A percentile compares a stretch with the other conserved stretches of the same genome.
Evolutionary conservation across 2,888 invertebrate species (phyloP).

Genomic region (Epirrhoe tristata): DNA sequence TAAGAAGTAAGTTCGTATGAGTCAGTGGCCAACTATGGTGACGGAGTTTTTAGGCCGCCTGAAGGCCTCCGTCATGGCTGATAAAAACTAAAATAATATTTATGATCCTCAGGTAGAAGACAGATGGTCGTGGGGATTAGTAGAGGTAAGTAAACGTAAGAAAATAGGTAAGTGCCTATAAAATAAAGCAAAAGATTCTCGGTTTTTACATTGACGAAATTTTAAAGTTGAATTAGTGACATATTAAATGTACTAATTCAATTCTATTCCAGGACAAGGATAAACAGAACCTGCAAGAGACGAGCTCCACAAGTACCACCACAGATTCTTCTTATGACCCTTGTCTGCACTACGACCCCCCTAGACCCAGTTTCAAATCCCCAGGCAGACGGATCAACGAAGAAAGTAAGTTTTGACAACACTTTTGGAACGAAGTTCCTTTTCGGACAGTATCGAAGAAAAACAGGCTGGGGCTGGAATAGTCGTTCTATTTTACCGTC

Average conservation of each 20-base stretch:
- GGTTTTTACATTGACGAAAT: no score
- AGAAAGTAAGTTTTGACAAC: slow-evolving; percentile 51
- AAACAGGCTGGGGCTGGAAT: no score
- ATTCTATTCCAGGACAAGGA: slow-evolving; percentile 31
- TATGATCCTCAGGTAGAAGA: slow-evolving; percentile 37
- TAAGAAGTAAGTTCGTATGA: no score
- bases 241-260: not conserved
- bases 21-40: no score
- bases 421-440: no score
- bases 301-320: slow-evolving; percentile 19
- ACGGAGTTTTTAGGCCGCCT: no score
- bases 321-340: slow-evolving; percentile 38
- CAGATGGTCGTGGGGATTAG: slow-evolving; percentile 48
- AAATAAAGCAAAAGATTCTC: no score
- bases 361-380: slow-evolving; percentile 54
- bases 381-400: slow-evolving; percentile 56
- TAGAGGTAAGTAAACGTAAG: slow-evolving; percentile 19
- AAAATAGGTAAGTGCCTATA: slow-evolving; percentile 17
- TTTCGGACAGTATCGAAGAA: no score
- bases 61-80: no score
- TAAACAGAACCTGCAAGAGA: slow-evolving; percentile 6
- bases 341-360: slow-evolving; percentile 47
- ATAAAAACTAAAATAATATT: not conserved
- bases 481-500: no score
- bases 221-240: not conserved